These are phyloP conservation scores for Ctenicera cuprea DNA, from an alignment of 2,888 invertebrate genomes.

Conservation along the genomic window DNA sequence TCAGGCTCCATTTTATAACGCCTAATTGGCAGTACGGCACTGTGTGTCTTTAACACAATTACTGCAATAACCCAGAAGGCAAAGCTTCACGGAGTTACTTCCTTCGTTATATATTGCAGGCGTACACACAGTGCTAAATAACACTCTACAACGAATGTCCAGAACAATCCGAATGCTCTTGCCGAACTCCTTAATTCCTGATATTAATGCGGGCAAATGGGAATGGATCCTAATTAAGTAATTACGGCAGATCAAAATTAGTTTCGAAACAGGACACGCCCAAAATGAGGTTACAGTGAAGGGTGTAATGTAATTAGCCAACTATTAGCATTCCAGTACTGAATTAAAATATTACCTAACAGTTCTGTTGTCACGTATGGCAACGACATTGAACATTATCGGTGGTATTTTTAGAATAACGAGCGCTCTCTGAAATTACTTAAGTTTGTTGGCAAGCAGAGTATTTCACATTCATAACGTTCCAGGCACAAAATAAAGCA, in stretches of 20 bases:
- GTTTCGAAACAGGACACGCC: constrained; percentile 27
- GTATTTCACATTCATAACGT: no score
- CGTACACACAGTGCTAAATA: constrained; percentile 4
- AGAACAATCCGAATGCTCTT: constrained; percentile 18
- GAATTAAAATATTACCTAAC: constrained; percentile 28
- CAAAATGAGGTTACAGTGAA: constrained; percentile 31
- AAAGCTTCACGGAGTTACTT: constrained; percentile 25
- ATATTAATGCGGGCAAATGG: constrained; percentile 29
- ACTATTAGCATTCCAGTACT: constrained; percentile 41
- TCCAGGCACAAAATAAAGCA: no score
- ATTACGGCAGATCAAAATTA: constrained; percentile 29
- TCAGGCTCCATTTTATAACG: constrained; percentile 24
- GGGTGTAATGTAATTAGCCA: constrained; percentile 37
- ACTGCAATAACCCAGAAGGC: constrained; percentile 31
- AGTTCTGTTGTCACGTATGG: neutral
- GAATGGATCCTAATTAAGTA: constrained; percentile 34
- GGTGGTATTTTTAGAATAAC: no score
- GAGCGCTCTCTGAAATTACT: no score
- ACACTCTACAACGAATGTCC: constrained; percentile 14
- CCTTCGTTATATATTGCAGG: constrained; percentile 23
- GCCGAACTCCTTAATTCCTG: constrained; percentile 30
- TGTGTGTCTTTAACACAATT: constrained; percentile 34
- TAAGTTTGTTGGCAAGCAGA: no score
- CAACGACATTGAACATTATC: neutral
- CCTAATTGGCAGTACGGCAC: constrained; percentile 29